Conservation (phyloP, 2,888 invertebrate species). For the Dolomedes plantarius region DNA sequence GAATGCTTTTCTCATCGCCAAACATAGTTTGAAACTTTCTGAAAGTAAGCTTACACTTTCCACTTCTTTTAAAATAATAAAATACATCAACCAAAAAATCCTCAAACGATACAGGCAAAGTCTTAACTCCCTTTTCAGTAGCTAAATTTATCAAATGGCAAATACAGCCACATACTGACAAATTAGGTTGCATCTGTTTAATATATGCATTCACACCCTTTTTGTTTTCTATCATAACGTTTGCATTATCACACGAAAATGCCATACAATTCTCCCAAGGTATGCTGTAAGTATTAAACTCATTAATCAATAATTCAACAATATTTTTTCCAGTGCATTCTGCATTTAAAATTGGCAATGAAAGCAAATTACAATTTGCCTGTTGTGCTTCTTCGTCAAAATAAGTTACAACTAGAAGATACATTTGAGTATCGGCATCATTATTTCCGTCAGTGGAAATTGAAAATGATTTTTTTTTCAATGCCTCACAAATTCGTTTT, state of each 20-base stretch:
- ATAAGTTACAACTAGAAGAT: constrained; percentile 2
- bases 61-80: background rate
- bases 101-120: background rate
- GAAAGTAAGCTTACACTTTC: background rate
- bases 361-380: background rate
- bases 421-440: background rate
- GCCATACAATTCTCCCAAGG: background rate
- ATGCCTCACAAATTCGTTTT: background rate
- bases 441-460: background rate
- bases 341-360: background rate
- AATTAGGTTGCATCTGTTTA: background rate
- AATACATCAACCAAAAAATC: constrained; percentile 4
- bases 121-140: background rate
- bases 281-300: background rate
- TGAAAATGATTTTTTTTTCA: background rate
- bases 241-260: background rate
- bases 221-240: constrained; percentile 5
- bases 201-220: background rate
- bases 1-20: background rate
- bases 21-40: background rate
- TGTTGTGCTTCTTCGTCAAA: background rate
- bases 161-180: background rate
- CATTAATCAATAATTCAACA: background rate
- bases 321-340: constrained; percentile 4
- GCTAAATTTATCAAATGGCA: constrained; percentile 12